A percentile compares a stretch with the other conserved stretches of the same genome.
Evolutionary conservation across 2,888 invertebrate genomes (phyloP).

Genomic region (Caenorhabditis sp.): DNA sequence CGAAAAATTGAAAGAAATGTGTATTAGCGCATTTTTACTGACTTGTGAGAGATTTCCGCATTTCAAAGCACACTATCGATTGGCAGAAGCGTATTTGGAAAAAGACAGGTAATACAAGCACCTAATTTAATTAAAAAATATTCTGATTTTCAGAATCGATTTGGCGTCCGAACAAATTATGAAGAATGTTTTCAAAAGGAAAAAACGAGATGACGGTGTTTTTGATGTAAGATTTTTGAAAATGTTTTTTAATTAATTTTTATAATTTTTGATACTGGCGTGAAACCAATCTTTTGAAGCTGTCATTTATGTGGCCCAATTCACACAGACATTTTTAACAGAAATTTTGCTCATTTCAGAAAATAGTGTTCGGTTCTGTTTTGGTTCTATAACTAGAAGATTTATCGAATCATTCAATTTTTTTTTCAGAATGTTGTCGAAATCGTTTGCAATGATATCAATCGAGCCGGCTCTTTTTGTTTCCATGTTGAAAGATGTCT

Average conservation of each 20-base stretch:
- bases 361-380: slow-evolving; percentile 1
- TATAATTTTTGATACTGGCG: too few relatives aligned
- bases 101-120: slow-evolving; percentile 22
- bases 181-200: slow-evolving; percentile 45
- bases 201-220: slow-evolving; percentile 46
- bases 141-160: slow-evolving; percentile 6
- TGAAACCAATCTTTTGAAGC: too few relatives aligned
- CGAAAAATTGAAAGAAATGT: slow-evolving; percentile 42
- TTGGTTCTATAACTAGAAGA: neutral
- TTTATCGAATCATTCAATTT: too few relatives aligned
- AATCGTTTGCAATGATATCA: slow-evolving; percentile 45
- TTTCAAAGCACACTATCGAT: slow-evolving; percentile 49
- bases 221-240: slow-evolving; percentile 33
- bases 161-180: slow-evolving; percentile 39
- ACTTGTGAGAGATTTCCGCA: slow-evolving; percentile 53
- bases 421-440: slow-evolving; percentile 40
- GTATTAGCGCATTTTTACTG: slow-evolving; percentile 43
- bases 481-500: slow-evolving; percentile 47
- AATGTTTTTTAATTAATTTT: too few relatives aligned
- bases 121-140: too few relatives aligned
- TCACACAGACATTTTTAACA: too few relatives aligned
- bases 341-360: neutral
- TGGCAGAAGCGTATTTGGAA: slow-evolving; percentile 46
- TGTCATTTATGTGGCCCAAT: too few relatives aligned
- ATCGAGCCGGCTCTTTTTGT: slow-evolving; percentile 39